Evolutionary conservation across 37 sponge, comb jelly and placozoan genomes (phyloP), one percentile per base, ranked within the genome.

Genomic region (Sycon ciliatum): DNA sequence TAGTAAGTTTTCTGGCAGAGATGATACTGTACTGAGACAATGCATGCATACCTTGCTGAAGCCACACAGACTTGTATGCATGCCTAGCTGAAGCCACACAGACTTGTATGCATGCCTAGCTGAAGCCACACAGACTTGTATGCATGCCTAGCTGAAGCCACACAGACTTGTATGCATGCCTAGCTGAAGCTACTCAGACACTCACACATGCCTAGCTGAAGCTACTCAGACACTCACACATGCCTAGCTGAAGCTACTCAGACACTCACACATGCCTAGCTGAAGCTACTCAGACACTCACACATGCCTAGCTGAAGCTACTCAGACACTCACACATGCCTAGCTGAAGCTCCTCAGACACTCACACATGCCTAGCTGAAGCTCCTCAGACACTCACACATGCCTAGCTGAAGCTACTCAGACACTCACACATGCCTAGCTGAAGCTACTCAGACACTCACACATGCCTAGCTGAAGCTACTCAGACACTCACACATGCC

Each of bases 311-410:
- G 22, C 63, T 60, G 63, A 60, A 60, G 27, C 7, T n/a, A n/a
- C n/a, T n/a, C n/a, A n/a, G n/a, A n/a, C n/a, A n/a, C 7, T 7
- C 22, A 22, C 11, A 18, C 7, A 60, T 60, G 63, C 7, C 11
- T 7, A 60, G 22, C 63, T 60, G 63, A 60, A 60, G 27, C 7
- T n/a, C n/a, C n/a, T n/a, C n/a, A n/a, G n/a, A n/a, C n/a, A n/a
- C n/a, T 56, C 4, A 18, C 52, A 46, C 52, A 46, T 16, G 16
- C 22, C 32, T 5, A 65, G 6, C 3, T n/a, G 16, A 35, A 65
- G 32, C 4, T 26, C 32, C 33, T 36, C 34, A 38, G 32, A 31
- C 11, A 13, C n/a, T 56, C 4, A 18, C 52, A 46, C 52, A 46
- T 16, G 16, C 22, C 32, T 5, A 65, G 6, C 3, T n/a, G 16